Evolutionary conservation across 2,888 invertebrate genomes (phyloP).

Genomic region (Leptinotarsa haldemani): DNA sequence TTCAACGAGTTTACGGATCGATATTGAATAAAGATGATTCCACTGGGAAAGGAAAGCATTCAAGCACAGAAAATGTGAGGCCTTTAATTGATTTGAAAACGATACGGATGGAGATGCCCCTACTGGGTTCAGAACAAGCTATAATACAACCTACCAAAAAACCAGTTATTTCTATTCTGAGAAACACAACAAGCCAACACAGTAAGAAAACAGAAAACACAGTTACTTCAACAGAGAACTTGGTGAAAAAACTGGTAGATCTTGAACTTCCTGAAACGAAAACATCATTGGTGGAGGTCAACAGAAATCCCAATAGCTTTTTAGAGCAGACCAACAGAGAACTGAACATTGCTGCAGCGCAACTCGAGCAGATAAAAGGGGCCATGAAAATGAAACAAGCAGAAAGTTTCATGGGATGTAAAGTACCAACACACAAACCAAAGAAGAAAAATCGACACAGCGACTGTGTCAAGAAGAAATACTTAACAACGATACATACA

Average conservation of each 20-base stretch:
- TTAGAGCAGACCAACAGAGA: conserved; percentile 37
- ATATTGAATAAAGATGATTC: conserved; percentile 22
- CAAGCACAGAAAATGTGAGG: conserved; percentile 13
- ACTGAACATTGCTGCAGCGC: conserved; percentile 33
- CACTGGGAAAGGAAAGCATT: not conserved
- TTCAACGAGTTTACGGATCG: conserved; percentile 34
- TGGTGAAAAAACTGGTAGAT: conserved; percentile 24
- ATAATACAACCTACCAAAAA: conserved; percentile 31
- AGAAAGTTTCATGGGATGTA: conserved; percentile 16
- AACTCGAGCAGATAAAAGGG: conserved; percentile 32
- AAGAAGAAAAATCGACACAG: conserved; percentile 32
- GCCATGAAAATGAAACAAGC: conserved; percentile 26
- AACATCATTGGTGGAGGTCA: conserved; percentile 8
- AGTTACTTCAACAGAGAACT: not conserved
- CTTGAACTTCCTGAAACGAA: conserved; percentile 23
- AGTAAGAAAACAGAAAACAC: not conserved
- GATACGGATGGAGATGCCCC: conserved; percentile 40
- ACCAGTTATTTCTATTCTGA: not conserved
- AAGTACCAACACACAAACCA: conserved; percentile 25
- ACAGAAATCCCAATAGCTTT: conserved; percentile 28
- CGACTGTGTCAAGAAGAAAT: conserved; percentile 44
- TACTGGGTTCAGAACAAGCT: conserved; percentile 39
- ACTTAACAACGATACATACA: conserved; percentile 50
- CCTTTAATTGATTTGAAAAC: conserved; percentile 38
- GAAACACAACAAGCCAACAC: not conserved